Base-by-base conservation (phyloP, 1,140 invertebrate species). In the Pogonomyrmex californicus region DNA sequence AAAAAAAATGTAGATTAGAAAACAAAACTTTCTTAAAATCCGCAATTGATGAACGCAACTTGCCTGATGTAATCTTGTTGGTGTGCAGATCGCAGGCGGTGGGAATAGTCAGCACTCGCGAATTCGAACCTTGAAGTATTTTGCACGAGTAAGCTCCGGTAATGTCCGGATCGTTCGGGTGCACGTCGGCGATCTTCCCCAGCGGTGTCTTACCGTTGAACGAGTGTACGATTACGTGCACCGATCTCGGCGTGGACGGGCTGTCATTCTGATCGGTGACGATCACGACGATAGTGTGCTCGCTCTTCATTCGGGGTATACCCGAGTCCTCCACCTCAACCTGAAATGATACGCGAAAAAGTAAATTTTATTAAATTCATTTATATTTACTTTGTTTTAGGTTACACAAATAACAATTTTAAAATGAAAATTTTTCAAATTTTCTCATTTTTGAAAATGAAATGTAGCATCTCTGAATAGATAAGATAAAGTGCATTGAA, bases 181-280 rank as follows among this genome's bases (percentile, higher is more conserved):
- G 97, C 0, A 99, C 97, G 94, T 99, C 97, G 23, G 98, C 99
- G 86, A 99, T 97, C 95, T 98, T 98, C 58, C 98, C 98, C 33
- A 96, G 90, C 0, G 97, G 97, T 89, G 96, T 96, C 70, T 96
- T 96, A 68, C 97, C 97, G 91, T 98, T 97, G 88, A 98, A 98
- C 0, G 97, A 96, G 92, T 98, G 96, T 7, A 99, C 97, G 38
- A 98, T 95, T 33, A 99, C 96, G 88, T 98, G 97, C 1, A 98
- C 97, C 30, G 97, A 97, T 88, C 99, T 96, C 9, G 98, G 96
- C 17, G 97, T 97, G 0, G 98, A 99, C 5, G 98, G 98, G 92
- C 97, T 98, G 92, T 99, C 99, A 94, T 99, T 99, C 93, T 98
- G 97, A 95, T 99, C 99, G 5, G 97, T 93, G 3, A 99, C 97